These are phyloP conservation scores for Fratercula arctica DNA, from an alignment of 2,797 vertebrate genomes.

Conservation along the genomic window DNA sequence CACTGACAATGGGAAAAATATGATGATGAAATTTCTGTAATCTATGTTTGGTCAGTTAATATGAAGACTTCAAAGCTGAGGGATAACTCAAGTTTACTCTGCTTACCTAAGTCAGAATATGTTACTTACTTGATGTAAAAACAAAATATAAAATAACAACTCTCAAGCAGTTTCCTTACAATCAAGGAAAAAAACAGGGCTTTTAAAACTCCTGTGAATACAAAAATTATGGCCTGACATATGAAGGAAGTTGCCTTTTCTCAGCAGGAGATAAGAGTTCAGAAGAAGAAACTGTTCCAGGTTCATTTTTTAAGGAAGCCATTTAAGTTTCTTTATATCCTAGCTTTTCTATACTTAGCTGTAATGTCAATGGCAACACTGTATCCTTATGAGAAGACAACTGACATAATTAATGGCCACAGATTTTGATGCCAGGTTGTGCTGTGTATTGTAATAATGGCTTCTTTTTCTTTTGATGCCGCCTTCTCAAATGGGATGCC, in stretches of 20 bases:
- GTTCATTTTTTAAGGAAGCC: slow-evolving; percentile 65
- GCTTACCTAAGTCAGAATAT: not conserved
- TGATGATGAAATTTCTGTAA: not conserved
- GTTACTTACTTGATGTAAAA: slow-evolving; percentile 26
- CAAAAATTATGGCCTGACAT: slow-evolving; percentile 36
- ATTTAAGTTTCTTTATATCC: slow-evolving; percentile 62
- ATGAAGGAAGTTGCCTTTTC: slow-evolving; percentile 39
- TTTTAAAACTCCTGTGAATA: slow-evolving; percentile 51
- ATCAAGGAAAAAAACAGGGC: slow-evolving; percentile 17
- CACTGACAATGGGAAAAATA: not conserved
- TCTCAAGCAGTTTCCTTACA: slow-evolving; percentile 55
- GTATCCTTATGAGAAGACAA: slow-evolving; percentile 57
- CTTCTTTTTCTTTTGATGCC: not conserved
- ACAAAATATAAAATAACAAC: slow-evolving; percentile 23
- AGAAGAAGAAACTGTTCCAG: slow-evolving; percentile 64
- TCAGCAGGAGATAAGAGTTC: slow-evolving; percentile 42
- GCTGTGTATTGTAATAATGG: slow-evolving; percentile 6
- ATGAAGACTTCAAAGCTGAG: not conserved
- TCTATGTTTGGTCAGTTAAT: not conserved
- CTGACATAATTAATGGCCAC: slow-evolving; percentile 36
- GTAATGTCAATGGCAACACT: slow-evolving; percentile 46
- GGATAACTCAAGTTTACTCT: not conserved
- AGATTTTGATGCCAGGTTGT: slow-evolving; percentile 46
- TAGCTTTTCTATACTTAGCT: slow-evolving; percentile 51
- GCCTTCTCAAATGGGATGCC: not conserved